A percentile compares a stretch with the other conserved stretches of the same genome.
phyloP scores from a whole-genome alignment of 2,797 vertebrate species.

The Neosalanx taihuensis region DNA sequence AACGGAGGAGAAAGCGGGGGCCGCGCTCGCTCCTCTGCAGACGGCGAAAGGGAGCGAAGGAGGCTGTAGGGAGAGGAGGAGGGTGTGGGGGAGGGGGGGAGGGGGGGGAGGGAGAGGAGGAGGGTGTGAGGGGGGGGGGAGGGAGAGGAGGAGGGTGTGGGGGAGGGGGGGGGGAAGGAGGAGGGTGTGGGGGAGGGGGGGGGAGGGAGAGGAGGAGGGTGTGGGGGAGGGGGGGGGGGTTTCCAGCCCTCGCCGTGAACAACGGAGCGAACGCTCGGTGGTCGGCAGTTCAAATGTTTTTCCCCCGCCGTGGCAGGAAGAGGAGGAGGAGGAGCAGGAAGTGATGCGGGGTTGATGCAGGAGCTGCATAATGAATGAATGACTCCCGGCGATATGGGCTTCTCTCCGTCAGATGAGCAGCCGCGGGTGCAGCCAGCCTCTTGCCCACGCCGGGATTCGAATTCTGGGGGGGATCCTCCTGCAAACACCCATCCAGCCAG shows the following conservation, averaged over 20 bases:
- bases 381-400: constrained; percentile 35
- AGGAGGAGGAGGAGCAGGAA: constrained; percentile 56
- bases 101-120: constrained; percentile 6
- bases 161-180: constrained; percentile 36
- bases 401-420: constrained; percentile 14
- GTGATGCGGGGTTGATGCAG: constrained; percentile 64
- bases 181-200: background rate
- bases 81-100: constrained; percentile 33
- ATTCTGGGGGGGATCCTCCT: background rate
- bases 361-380: constrained; percentile 69
- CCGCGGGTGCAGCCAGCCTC: constrained; percentile 13
- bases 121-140: constrained; percentile 27
- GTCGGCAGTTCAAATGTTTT: constrained; percentile 72
- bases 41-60: constrained; percentile 34
- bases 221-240: constrained; percentile 41
- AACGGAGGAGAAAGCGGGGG: constrained; percentile 28
- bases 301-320: constrained; percentile 48
- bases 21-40: constrained; percentile 23
- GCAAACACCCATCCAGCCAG: background rate
- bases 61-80: constrained; percentile 12
- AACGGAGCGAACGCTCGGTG: constrained; percentile 61
- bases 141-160: constrained; percentile 30
- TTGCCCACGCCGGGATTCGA: too few relatives aligned
- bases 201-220: constrained; percentile 13
- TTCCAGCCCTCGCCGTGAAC: constrained; percentile 59